Percentiles rank a stretch among this genome's conserved stretches.
These are phyloP conservation scores for Macrotis lagotis DNA, from an alignment of 2,113 vertebrate genomes.

Conservation along the genomic window DNA sequence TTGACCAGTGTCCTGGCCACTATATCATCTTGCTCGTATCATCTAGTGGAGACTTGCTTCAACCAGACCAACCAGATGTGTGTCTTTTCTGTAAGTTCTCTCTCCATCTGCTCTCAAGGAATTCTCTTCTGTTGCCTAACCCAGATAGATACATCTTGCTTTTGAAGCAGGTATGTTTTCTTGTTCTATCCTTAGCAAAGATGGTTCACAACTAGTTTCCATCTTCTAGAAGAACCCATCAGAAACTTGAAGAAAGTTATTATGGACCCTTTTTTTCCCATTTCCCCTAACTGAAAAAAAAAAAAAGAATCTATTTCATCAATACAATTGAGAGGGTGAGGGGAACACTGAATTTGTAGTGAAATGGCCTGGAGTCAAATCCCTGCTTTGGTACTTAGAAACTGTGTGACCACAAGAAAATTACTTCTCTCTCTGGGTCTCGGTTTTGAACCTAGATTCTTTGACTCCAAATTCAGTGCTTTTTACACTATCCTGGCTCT, in stretches of 20 bases:
- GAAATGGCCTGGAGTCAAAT: background rate
- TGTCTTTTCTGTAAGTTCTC: background rate
- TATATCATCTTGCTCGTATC: background rate
- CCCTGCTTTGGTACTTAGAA: background rate
- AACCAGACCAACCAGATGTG: background rate
- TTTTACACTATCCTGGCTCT: background rate
- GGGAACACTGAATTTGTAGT: background rate
- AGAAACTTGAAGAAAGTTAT: background rate
- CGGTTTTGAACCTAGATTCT: background rate
- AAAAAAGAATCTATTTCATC: background rate
- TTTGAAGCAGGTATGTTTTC: background rate
- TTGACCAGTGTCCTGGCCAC: background rate
- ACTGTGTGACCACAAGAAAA: background rate
- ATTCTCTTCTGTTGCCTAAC: slow-evolving; percentile 2
- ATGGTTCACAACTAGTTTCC: background rate
- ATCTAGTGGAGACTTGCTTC: background rate
- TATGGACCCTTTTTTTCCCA: too few relatives aligned
- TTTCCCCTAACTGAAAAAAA: background rate
- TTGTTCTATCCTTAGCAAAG: background rate
- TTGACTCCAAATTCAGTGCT: background rate
- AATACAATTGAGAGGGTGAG: background rate
- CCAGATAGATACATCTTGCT: background rate
- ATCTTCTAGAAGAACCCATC: background rate
- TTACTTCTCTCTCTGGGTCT: background rate
- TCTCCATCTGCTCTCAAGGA: background rate